A percentile compares a stretch with the other conserved stretches of the same genome.
These are phyloP conservation scores for Atractosteus spatula DNA, from an alignment of 2,113 vertebrate species.

Conservation along the genomic window DNA sequence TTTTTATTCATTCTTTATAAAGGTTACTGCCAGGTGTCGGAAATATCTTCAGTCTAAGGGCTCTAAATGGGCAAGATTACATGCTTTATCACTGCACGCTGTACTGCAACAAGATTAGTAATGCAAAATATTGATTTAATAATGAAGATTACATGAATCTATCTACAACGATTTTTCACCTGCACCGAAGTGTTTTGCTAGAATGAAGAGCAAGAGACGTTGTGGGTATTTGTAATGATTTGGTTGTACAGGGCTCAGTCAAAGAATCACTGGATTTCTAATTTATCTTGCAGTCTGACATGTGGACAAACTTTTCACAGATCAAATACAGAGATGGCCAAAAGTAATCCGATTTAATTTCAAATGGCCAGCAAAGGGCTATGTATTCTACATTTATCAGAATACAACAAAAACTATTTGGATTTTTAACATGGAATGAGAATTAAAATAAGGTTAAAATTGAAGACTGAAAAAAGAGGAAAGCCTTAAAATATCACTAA, in stretches of 20 bases:
- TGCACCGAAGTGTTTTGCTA: not conserved
- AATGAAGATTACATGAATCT: constrained; percentile 3
- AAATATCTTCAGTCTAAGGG: not conserved
- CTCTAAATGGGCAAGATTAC: not conserved
- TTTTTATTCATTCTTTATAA: not conserved
- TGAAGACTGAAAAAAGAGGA: too few species aligned
- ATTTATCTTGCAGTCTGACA: not conserved
- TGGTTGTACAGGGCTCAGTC: not conserved
- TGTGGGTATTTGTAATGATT: not conserved
- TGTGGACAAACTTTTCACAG: too few species aligned
- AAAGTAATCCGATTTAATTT: not conserved
- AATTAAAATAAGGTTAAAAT: too few species aligned
- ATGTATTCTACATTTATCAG: too few species aligned
- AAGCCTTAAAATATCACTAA: too few species aligned
- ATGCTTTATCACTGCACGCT: not conserved
- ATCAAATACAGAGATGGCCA: not conserved
- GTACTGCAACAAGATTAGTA: constrained; percentile 1
- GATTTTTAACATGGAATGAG: too few species aligned
- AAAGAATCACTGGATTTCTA: not conserved
- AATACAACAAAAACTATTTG: not conserved
- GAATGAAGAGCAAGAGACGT: not conserved
- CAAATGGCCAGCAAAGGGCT: not conserved
- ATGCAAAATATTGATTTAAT: not conserved
- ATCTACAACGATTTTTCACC: not conserved
- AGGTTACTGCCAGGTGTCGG: not conserved